Evolutionary conservation across 2,113 vertebrate genomes (phyloP), one percentile per base, ranked within the genome.

Genomic region (Spermophilus dauricus): DNA sequence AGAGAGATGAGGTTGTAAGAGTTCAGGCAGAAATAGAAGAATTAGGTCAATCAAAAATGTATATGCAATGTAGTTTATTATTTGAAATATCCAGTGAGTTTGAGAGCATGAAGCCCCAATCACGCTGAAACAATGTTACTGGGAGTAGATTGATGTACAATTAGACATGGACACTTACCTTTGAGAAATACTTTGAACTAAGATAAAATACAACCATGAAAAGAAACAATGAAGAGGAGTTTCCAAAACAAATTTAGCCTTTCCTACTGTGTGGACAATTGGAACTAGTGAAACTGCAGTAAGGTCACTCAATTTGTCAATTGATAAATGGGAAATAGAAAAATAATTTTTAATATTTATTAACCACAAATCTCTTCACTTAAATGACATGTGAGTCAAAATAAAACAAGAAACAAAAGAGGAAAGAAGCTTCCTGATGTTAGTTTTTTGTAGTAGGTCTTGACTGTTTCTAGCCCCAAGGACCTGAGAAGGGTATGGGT

Each of bases 71-170:
- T 48, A 58, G 81, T 32, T 76, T 30, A 48, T 45, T 3, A 65
- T 73, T n/a, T 51, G 2, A 42, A 61, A 86, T 76, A 42, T 2
- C 2, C 16, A n/a, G 8, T 63, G 4, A 24, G 83, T 94, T 86
- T 13, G 86, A 91, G 48, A 1, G 5, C 32, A 63, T 13, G 30
- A 51, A 45, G 34, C 12, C 48, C 56, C 0, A 65, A 51, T 4
- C 3, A 65, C 32, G 1, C 32, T 80, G 28, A 32, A 72, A 17
- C 11, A 80, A 42, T 61, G 2, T 1, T 45, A 32, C 1, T 58
- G 14, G 24, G 1, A 53, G 16, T 18, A 13, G n/a, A 86, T 26
- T 0, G 48, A 0, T 10, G 4, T 1, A 70, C 2, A 34, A 56
- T n/a, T 82, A 61, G 2, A 26, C n/a, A 14, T 8, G 77, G 39